A percentile compares a stretch with the other conserved stretches of the same genome.
Evolutionary conservation across 2,113 vertebrate genomes (phyloP).

Genomic region (Pandion haliaetus): DNA sequence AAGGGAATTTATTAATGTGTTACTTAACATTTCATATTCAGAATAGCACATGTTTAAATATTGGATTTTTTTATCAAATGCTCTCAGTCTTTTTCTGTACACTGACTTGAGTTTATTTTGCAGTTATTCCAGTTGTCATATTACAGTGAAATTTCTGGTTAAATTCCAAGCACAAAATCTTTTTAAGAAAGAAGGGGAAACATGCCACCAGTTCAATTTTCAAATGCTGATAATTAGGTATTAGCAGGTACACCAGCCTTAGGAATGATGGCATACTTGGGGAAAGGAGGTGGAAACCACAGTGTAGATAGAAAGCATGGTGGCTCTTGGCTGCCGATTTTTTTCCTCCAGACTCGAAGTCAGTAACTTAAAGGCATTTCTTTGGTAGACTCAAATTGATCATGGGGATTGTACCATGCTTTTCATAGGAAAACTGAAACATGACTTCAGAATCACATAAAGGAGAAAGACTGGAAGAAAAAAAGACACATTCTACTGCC

Average conservation of each 20-base stretch:
- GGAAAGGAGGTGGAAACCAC: not conserved
- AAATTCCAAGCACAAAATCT: not conserved
- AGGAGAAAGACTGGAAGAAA: not conserved
- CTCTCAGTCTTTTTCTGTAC: not conserved
- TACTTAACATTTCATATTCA: not conserved
- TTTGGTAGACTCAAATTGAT: not conserved
- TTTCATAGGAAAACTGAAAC: not conserved
- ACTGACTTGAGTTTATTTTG: not conserved
- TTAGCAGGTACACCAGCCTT: not conserved
- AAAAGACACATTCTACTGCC: not conserved
- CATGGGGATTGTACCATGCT: not conserved
- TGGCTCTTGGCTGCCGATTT: not conserved
- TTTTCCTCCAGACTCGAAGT: not conserved
- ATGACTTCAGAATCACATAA: not conserved
- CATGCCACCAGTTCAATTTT: not conserved
- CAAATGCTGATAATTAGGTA: not conserved
- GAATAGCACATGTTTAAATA: not conserved
- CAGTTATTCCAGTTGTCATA: not conserved
- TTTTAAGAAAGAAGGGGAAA: not conserved
- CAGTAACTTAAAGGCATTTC: not conserved
- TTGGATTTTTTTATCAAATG: not conserved
- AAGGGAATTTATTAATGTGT: not conserved
- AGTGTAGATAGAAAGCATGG: not conserved
- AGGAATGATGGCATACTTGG: not conserved
- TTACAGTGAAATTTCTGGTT: not conserved